Conservation (phyloP, 2,113 vertebrate species). For the Scomber colias region DNA sequence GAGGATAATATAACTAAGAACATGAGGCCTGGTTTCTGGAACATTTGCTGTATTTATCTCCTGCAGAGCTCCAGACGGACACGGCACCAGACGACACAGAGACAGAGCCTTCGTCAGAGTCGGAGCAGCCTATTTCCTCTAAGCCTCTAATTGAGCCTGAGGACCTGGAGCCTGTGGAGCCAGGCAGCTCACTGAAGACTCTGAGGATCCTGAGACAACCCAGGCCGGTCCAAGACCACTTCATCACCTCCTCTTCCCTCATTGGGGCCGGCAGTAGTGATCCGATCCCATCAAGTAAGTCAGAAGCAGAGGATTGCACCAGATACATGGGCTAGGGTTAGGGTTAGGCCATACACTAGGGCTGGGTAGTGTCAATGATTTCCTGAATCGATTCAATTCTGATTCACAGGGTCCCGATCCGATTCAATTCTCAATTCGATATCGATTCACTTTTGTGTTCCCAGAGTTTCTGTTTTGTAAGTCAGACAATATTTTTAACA, state of each 20-base stretch:
- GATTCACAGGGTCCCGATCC: too few species aligned
- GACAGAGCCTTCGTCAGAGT: slow-evolving; percentile 1
- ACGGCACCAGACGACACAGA: slow-evolving; percentile 44
- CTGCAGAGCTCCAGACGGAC: slow-evolving; percentile 50
- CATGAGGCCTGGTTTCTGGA: not conserved
- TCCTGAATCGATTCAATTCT: too few species aligned
- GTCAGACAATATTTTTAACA: too few species aligned
- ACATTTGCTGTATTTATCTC: not conserved
- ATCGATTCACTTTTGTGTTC: too few species aligned
- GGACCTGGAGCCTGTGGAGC: slow-evolving; percentile 81
- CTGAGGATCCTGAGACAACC: slow-evolving; percentile 75
- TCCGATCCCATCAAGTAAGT: slow-evolving; percentile 79
- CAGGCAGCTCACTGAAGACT: slow-evolving; percentile 77
- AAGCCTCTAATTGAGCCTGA: slow-evolving; percentile 73
- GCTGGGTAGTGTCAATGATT: too few species aligned
- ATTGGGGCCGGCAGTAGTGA: slow-evolving; percentile 79
- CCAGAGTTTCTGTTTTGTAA: too few species aligned
- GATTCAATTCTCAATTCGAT: too few species aligned
- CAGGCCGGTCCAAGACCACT: slow-evolving; percentile 70
- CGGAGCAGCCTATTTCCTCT: not conserved
- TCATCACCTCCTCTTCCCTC: slow-evolving; percentile 85
- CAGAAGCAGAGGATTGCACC: not conserved
- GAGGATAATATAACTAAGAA: too few species aligned
- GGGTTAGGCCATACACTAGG: too few species aligned
- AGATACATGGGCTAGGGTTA: not conserved